Percentiles rank a stretch among this genome's conserved stretches.
Conservation (phyloP, 2,797 vertebrate species). For the Denticeps clupeoides region DNA sequence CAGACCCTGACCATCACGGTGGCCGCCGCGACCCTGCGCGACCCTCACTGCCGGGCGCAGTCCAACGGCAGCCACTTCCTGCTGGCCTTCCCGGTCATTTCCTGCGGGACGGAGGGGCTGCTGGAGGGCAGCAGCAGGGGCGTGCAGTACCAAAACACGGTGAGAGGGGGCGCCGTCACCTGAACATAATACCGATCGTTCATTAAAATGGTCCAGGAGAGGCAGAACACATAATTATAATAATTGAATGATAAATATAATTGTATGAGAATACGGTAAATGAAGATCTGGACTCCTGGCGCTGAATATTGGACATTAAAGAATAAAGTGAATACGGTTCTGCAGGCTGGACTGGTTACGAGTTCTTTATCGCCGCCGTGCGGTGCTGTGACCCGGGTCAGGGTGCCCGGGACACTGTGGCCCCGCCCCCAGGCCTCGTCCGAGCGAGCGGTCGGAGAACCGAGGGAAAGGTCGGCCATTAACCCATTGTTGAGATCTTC, state of each 20-base stretch:
- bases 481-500: background rate
- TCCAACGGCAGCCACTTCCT: slow-evolving; percentile 63
- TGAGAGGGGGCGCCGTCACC: slow-evolving; percentile 29
- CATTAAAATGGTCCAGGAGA: too few species aligned
- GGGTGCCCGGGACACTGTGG: slow-evolving; percentile 23
- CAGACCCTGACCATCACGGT: slow-evolving; percentile 41
- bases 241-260: too few species aligned
- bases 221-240: too few species aligned
- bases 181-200: too few species aligned
- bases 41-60: slow-evolving; percentile 49
- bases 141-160: slow-evolving; percentile 57
- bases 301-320: background rate
- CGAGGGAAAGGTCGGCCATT: background rate
- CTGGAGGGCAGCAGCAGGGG: slow-evolving; percentile 37
- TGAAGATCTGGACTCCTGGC: too few species aligned
- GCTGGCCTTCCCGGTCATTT: slow-evolving; percentile 56
- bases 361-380: too few species aligned
- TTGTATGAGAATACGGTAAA: too few species aligned
- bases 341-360: background rate
- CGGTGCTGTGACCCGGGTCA: slow-evolving; percentile 35
- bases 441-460: background rate
- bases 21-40: slow-evolving; percentile 46
- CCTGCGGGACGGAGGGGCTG: slow-evolving; percentile 54
- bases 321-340: background rate
- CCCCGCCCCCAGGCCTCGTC: background rate